Base-by-base conservation (phyloP, 2,797 vertebrate species). In the Cyprinodon diabolis region DNA sequence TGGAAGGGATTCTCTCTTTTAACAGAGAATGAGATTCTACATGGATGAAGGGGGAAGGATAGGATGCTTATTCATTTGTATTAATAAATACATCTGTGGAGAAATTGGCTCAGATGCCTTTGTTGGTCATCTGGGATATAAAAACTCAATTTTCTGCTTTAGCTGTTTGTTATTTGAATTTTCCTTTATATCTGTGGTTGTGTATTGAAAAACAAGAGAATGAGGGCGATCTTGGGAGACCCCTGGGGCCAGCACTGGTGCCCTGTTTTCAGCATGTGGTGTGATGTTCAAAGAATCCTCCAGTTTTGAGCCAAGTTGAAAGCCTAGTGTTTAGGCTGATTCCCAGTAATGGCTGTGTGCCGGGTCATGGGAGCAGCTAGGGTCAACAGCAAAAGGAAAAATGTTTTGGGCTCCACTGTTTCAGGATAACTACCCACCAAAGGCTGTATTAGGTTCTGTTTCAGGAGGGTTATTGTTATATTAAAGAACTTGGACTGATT, bases 191-290 rank as follows among this genome's bases (percentile, higher is more conserved):
- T 89, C 80, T 68, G 63, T 82, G 78, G 67, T 66, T 84, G 80
- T 88, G 85, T 86, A 90, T 90, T 89, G 84, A 90, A 91, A 90
- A 90, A 91, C 90, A 92, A 87, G 84, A 92, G 78, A 72, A 65
- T 17, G 71, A 82, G 81, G 84, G 79, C 67, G 70, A 76, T 70
- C 79, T 84, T 71, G 17, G 4, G 71, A 68, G 37, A 75, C 83
- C 86, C 87, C 71, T 47, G 76, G 85, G 91, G 85, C 78, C 72
- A 3, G 68, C 54, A 47, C 81, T n/a, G 63, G 77, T 79, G 82
- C 84, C 78, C 77, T 76, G 56, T 84, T 82, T 45, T 87, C 78
- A 89, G 76, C 80, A 75, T 69, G 72, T 40, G 37, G 80, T 81
- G 71, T 48, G 51, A 81, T 83, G 83, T 90, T 92, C 89, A 92